These are phyloP conservation scores for Lumbricus terrestris DNA, from an alignment of 2,888 invertebrate genomes.

Conservation along the genomic window DNA sequence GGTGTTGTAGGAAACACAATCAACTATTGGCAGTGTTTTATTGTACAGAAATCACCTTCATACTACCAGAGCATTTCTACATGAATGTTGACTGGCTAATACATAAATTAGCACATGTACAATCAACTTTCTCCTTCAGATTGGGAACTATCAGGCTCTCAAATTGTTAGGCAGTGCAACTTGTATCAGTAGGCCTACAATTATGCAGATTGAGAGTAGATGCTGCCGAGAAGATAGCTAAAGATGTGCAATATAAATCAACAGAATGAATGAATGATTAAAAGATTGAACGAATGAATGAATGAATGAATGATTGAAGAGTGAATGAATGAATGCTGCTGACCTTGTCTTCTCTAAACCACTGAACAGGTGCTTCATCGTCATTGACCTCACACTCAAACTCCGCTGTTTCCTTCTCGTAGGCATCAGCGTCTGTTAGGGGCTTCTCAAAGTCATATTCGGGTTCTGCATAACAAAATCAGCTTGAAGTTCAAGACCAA, in stretches of 20 bases:
- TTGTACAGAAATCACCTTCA: not conserved
- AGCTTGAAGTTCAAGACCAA: no score
- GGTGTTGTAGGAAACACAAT: not conserved
- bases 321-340: not conserved
- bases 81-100: not conserved
- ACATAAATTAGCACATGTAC: not conserved
- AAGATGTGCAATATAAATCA: not conserved
- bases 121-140: not conserved
- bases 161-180: no score
- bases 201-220: no score
- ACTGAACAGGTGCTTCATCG: conserved; percentile 88
- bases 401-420: conserved; percentile 86
- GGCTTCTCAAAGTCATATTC: conserved; percentile 71
- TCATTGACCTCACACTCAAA: conserved; percentile 95
- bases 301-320: not conserved
- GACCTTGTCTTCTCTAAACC: conserved; percentile 68
- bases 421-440: conserved; percentile 88
- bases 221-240: not conserved
- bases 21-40: not conserved
- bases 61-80: not conserved
- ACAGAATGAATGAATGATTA: no score
- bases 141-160: not conserved
- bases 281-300: not conserved
- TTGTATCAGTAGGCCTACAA: no score
- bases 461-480: conserved; percentile 70